These are phyloP conservation scores for Melipona beecheii DNA, from an alignment of 2,888 invertebrate species.

Conservation along the genomic window DNA sequence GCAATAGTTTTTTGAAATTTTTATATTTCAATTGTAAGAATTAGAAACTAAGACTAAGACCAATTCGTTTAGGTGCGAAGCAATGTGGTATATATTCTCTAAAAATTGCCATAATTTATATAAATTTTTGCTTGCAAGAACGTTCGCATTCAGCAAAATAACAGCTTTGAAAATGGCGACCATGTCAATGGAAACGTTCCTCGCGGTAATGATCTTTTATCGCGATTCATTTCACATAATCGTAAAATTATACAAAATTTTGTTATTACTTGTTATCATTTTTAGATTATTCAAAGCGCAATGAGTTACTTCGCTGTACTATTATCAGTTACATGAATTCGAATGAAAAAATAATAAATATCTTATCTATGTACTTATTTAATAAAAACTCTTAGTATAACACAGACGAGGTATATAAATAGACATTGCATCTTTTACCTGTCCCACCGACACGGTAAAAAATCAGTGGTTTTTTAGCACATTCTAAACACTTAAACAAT, in stretches of 20 bases:
- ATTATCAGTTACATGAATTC: background rate
- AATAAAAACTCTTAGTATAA: background rate
- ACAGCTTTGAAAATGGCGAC: slow-evolving; percentile 13
- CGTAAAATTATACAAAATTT: background rate
- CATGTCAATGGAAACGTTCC: slow-evolving; percentile 21
- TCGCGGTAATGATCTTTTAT: background rate
- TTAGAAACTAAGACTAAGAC: no score
- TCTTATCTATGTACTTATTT: background rate
- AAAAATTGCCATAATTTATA: background rate
- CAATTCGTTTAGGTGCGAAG: slow-evolving; percentile 6
- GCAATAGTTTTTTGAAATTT: background rate
- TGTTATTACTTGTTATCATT: background rate
- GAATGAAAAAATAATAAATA: background rate
- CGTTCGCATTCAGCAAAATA: background rate
- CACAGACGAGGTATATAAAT: no score
- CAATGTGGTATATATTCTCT: slow-evolving; percentile 16
- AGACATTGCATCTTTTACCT: no score
- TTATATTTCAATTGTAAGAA: background rate
- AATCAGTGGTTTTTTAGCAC: no score
- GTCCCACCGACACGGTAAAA: no score
- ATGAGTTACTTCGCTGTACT: slow-evolving; percentile 22
- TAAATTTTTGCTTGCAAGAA: slow-evolving; percentile 3
- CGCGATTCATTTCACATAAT: no score
- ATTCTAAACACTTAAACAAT: no score
- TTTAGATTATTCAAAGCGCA: slow-evolving; percentile 17